A percentile compares a stretch with the other conserved stretches of the same genome.
phyloP scores from a whole-genome alignment of 2,888 invertebrate genomes.

The Mythimna ferrago region DNA sequence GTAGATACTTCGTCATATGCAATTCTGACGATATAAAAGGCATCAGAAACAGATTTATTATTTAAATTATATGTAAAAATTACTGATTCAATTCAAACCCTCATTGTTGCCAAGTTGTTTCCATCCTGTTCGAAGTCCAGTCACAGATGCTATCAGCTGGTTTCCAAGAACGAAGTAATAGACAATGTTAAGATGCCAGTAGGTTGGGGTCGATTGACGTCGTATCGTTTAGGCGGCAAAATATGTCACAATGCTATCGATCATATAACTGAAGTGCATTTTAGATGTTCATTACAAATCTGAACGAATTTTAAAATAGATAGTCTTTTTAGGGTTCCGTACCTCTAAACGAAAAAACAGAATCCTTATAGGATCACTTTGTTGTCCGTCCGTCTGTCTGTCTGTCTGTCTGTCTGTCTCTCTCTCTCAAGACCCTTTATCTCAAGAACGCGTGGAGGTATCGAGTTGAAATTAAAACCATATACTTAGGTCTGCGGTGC shows the following conservation, averaged over 20 bases:
- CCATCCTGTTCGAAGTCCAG: slow-evolving; percentile 41
- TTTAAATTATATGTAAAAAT: slow-evolving; percentile 33
- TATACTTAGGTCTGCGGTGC: too few species aligned
- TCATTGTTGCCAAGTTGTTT: slow-evolving; percentile 43
- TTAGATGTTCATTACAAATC: neutral
- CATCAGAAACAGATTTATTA: slow-evolving; percentile 30
- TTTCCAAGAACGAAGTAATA: slow-evolving; percentile 1
- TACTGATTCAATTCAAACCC: slow-evolving; percentile 25
- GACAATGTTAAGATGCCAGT: neutral
- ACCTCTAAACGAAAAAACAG: too few species aligned
- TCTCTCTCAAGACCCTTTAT: too few species aligned
- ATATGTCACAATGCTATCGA: neutral
- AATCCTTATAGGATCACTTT: too few species aligned
- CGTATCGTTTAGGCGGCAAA: neutral
- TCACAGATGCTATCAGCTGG: slow-evolving; percentile 12
- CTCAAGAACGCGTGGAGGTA: too few species aligned
- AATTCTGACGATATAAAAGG: neutral
- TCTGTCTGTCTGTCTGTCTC: too few species aligned
- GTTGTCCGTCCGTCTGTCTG: too few species aligned
- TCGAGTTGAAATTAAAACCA: too few species aligned
- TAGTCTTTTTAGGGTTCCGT: too few species aligned
- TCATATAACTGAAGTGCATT: neutral
- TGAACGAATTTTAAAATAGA: neutral
- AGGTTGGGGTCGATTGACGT: neutral
- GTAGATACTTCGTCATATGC: neutral